Evolutionary conservation across 2,113 vertebrate genomes (phyloP).

Genomic region (Butorides virescens): DNA sequence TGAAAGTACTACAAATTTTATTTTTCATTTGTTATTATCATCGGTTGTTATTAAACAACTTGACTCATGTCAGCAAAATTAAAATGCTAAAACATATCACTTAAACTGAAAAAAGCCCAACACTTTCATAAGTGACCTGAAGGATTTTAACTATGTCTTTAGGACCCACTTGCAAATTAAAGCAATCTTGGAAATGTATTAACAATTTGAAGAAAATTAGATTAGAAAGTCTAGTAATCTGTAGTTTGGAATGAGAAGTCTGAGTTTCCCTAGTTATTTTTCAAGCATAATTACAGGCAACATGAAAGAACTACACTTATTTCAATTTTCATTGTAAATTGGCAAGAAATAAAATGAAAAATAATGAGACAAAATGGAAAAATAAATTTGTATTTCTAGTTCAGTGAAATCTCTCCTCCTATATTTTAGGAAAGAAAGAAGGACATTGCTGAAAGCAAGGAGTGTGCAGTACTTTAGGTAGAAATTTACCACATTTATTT

Average conservation of each 20-base stretch:
- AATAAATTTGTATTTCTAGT: background rate
- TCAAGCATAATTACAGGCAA: background rate
- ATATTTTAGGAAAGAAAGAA: background rate
- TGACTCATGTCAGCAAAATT: background rate
- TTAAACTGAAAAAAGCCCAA: background rate
- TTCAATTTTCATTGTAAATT: background rate
- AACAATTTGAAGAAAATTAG: background rate
- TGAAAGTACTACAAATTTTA: background rate
- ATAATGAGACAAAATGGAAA: background rate
- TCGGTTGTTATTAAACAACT: background rate
- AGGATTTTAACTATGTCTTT: background rate
- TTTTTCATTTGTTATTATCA: background rate
- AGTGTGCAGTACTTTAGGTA: background rate
- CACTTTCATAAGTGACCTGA: background rate
- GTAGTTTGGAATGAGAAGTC: background rate
- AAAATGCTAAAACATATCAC: background rate
- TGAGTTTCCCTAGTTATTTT: background rate
- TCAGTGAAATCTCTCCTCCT: background rate
- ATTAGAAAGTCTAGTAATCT: background rate
- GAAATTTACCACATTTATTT: background rate
- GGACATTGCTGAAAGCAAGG: background rate
- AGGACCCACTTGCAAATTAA: background rate
- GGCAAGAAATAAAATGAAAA: background rate
- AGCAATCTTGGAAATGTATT: background rate
- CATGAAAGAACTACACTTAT: background rate